These are phyloP conservation scores for Lampris megalopsis DNA, from an alignment of 2,113 vertebrate genomes.

Conservation along the genomic window DNA sequence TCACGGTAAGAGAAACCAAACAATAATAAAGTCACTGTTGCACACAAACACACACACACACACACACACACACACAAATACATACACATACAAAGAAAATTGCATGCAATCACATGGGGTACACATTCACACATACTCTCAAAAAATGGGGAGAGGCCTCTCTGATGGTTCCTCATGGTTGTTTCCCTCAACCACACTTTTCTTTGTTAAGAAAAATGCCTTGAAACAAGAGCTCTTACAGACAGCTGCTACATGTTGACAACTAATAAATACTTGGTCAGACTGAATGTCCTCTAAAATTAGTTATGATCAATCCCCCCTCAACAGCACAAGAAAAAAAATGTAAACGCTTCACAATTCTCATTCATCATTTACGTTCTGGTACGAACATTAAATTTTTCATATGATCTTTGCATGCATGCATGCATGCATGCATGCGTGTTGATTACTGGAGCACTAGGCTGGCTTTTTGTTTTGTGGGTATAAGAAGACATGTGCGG, in stretches of 20 bases:
- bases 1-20: constrained; percentile 54
- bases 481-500: not conserved
- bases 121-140: constrained; percentile 25
- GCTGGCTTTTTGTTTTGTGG: too few species aligned
- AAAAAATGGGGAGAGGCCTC: constrained; percentile 22
- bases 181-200: constrained; percentile 49
- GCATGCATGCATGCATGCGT: too few species aligned
- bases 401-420: too few species aligned
- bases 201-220: constrained; percentile 60
- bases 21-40: not conserved
- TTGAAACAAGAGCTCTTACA: constrained; percentile 31
- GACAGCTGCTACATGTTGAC: constrained; percentile 33
- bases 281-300: constrained; percentile 17
- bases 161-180: constrained; percentile 47
- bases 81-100: constrained; percentile 1
- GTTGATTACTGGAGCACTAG: too few species aligned
- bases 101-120: constrained; percentile 33
- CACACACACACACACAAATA: constrained; percentile 6
- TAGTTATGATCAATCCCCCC: too few species aligned
- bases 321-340: too few species aligned
- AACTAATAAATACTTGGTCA: constrained; percentile 15
- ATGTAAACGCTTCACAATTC: too few species aligned
- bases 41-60: constrained; percentile 8
- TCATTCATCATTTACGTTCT: too few species aligned
- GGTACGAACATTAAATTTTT: too few species aligned